phyloP scores from a whole-genome alignment of 2,888 invertebrate species.

The Neocrepidodera transversa region DNA sequence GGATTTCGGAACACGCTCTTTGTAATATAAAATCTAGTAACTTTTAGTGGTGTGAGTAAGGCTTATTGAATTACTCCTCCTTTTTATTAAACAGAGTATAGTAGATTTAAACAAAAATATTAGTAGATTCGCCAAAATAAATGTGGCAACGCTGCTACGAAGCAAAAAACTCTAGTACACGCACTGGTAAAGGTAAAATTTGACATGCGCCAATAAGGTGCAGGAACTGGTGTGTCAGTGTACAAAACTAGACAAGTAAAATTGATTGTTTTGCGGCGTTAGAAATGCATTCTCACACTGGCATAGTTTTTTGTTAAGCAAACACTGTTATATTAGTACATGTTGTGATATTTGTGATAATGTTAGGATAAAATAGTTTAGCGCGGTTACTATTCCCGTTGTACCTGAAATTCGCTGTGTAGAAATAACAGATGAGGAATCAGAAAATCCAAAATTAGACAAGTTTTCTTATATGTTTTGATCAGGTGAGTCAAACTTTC shows the following conservation, averaged over 20 bases:
- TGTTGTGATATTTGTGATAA: constrained; percentile 56
- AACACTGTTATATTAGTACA: constrained; percentile 46
- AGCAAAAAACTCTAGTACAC: constrained; percentile 43
- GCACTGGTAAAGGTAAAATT: constrained; percentile 44
- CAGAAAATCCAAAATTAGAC: constrained; percentile 35
- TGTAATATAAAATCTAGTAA: no score
- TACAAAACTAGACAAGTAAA: constrained; percentile 49
- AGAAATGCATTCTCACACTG: constrained; percentile 52
- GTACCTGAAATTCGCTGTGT: constrained; percentile 51
- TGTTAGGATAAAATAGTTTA: constrained; percentile 50
- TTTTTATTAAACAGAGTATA: no score
- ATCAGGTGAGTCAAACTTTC: constrained; percentile 44
- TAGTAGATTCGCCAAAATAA: no score
- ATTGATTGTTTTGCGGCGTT: constrained; percentile 51
- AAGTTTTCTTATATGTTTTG: constrained; percentile 35
- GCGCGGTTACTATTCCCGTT: constrained; percentile 44
- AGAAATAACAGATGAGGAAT: constrained; percentile 44
- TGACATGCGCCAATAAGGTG: constrained; percentile 51
- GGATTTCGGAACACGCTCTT: no score
- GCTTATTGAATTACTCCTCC: no score
- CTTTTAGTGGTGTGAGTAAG: no score
- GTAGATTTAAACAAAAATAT: no score
- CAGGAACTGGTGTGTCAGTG: constrained; percentile 48
- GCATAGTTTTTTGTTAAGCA: constrained; percentile 43
- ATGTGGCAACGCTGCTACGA: no score